Conservation (phyloP, 2,113 vertebrate genomes). For the Bettongia penicillata region DNA sequence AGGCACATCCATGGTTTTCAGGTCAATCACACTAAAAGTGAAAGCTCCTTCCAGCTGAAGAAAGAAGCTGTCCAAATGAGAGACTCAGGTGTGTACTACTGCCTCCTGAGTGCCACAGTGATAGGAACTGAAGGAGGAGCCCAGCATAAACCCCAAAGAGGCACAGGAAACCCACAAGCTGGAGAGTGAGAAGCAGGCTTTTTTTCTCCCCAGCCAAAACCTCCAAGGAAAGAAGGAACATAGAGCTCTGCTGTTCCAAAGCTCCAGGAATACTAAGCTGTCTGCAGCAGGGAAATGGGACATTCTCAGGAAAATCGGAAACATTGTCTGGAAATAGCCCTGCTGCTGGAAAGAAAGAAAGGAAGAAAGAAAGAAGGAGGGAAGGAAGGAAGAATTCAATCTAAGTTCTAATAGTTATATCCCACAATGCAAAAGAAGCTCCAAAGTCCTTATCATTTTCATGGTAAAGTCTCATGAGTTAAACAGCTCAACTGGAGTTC, state of each 20-base stretch:
- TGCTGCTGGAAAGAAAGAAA: background rate
- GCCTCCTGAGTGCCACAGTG: conserved; percentile 43
- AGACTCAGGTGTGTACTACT: conserved; percentile 62
- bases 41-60: conserved; percentile 29
- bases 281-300: background rate
- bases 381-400: background rate
- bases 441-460: background rate
- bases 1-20: background rate
- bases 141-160: conserved; percentile 36
- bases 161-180: background rate
- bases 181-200: background rate
- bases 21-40: background rate
- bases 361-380: too few relatives aligned
- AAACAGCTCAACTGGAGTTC: background rate
- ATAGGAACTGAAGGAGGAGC: background rate
- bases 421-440: background rate
- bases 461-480: background rate
- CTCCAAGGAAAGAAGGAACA: background rate
- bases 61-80: background rate
- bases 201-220: background rate
- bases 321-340: background rate
- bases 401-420: background rate
- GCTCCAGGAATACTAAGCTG: background rate
- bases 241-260: background rate
- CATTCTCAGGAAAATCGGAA: background rate